Evolutionary conservation across 2,797 vertebrate species (phyloP).

Genomic region (Graptemys geographica): DNA sequence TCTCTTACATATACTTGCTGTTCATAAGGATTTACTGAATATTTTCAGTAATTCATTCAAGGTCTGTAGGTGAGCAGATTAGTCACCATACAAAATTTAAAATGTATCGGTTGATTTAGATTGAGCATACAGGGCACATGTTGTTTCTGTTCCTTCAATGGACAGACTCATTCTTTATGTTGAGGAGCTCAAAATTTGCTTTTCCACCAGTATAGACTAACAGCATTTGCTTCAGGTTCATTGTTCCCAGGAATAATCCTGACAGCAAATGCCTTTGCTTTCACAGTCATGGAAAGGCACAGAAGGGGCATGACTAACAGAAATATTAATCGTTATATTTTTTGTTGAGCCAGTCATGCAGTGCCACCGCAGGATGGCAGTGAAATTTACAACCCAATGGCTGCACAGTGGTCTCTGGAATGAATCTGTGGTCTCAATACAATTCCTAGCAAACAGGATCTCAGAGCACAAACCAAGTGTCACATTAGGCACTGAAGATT

Average conservation of each 20-base stretch:
- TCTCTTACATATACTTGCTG: not conserved
- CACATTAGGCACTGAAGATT: not conserved
- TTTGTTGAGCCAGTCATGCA: not conserved
- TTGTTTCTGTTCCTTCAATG: not conserved
- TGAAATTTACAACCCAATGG: not conserved
- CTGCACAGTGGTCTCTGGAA: not conserved
- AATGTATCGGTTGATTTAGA: rapidly evolving
- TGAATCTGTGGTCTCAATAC: not conserved
- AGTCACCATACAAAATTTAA: rapidly evolving
- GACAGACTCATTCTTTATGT: not conserved
- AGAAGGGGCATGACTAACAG: not conserved
- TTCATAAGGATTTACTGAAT: not conserved
- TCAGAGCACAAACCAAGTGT: not conserved
- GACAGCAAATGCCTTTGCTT: not conserved
- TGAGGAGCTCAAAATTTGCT: not conserved
- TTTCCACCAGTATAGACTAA: rapidly evolving
- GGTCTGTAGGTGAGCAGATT: too few relatives aligned
- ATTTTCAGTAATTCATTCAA: rapidly evolving
- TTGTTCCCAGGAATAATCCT: not conserved
- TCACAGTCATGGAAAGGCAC: not conserved
- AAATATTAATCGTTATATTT: not conserved
- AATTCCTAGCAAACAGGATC: not conserved
- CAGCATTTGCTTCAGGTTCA: not conserved
- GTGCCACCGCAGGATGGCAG: rapidly evolving
- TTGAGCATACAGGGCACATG: too few relatives aligned